Evolutionary conservation across 2,113 vertebrate genomes (phyloP).

Genomic region (Gorilla gorilla): DNA sequence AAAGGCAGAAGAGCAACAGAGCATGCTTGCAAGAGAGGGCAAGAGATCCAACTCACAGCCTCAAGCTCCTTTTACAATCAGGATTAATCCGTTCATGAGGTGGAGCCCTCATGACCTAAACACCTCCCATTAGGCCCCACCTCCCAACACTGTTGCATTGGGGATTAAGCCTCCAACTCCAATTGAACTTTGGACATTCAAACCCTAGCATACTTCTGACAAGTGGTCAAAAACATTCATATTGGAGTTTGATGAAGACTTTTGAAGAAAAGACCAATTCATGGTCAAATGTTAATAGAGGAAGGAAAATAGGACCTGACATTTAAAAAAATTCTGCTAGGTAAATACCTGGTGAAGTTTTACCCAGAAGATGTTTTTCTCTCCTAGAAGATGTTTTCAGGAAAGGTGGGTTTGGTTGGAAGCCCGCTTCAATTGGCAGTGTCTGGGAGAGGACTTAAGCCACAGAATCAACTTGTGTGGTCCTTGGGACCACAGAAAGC

Average conservation of each 20-base stretch:
- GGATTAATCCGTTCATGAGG: background rate
- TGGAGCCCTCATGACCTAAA: background rate
- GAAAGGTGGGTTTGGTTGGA: background rate
- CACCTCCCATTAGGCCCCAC: background rate
- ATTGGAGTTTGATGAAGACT: background rate
- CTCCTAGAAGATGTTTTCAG: background rate
- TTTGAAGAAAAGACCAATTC: background rate
- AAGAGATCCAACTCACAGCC: background rate
- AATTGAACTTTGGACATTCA: background rate
- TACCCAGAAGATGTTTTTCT: background rate
- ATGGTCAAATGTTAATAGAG: background rate
- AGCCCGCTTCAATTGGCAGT: background rate
- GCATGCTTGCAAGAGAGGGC: background rate
- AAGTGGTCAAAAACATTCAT: slow-evolving; percentile 6
- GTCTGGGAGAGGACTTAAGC: background rate
- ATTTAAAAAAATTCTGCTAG: background rate
- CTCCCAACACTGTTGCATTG: background rate
- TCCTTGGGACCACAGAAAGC: background rate
- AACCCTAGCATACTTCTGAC: background rate
- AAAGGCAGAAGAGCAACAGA: background rate
- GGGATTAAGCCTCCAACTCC: background rate
- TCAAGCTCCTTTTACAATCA: background rate
- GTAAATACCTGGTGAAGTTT: background rate
- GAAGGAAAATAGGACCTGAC: background rate
- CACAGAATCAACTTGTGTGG: background rate